Conservation (phyloP, 2,113 vertebrate genomes). For the Irena cyanogastra region DNA sequence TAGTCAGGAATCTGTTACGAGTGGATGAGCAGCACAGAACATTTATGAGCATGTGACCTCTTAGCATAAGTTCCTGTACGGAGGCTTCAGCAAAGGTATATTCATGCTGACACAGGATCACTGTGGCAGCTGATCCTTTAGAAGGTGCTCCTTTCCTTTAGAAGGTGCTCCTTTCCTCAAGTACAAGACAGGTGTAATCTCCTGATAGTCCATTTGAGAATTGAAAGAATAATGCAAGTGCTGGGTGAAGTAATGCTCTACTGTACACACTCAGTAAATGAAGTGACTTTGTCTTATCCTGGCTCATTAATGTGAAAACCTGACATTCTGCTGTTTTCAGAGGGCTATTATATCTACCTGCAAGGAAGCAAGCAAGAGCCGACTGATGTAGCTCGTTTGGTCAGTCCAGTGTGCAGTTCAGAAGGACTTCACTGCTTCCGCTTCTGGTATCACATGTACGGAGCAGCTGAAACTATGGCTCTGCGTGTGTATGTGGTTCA, state of each 20-base stretch:
- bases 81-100: not conserved
- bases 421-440: slow-evolving; percentile 70
- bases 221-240: not conserved
- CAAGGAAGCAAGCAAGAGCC: slow-evolving; percentile 52
- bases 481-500: slow-evolving; percentile 68
- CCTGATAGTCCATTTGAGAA: not conserved
- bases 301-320: not conserved
- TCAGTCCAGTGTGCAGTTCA: slow-evolving; percentile 65
- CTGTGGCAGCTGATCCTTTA: not conserved
- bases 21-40: not conserved
- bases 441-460: slow-evolving; percentile 85
- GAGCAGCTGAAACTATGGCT: slow-evolving; percentile 62
- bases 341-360: slow-evolving; percentile 77
- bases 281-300: not conserved
- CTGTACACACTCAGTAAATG: not conserved
- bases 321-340: slow-evolving; percentile 31
- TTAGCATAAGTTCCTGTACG: not conserved
- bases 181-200: not conserved
- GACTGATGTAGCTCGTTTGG: slow-evolving; percentile 65
- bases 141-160: not conserved
- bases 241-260: not conserved
- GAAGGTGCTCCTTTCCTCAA: not conserved
- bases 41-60: not conserved
- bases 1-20: not conserved
- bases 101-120: not conserved